Conservation (phyloP, 2,797 vertebrate genomes). For the Anomalospiza imberbis region DNA sequence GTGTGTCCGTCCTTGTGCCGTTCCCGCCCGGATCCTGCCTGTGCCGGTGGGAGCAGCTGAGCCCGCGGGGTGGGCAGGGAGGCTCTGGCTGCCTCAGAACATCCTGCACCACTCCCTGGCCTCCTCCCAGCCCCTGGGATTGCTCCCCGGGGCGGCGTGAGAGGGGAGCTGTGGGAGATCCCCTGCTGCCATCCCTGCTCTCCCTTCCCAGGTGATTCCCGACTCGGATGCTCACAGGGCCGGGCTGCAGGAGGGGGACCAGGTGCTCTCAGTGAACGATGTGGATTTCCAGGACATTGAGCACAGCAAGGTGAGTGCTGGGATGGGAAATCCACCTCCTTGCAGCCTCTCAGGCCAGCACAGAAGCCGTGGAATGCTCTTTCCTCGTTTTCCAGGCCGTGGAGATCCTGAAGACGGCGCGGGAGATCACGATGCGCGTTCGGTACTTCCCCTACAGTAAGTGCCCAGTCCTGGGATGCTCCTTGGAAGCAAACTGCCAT, state of each 20-base stretch:
- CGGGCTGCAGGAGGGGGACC: conserved; percentile 95
- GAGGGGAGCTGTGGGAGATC: not conserved
- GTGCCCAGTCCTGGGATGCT: conserved; percentile 11
- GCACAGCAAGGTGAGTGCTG: conserved; percentile 84
- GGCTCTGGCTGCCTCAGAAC: not conserved
- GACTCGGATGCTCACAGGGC: conserved; percentile 95
- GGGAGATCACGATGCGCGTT: conserved; percentile 95
- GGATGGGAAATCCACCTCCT: not conserved
- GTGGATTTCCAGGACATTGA: conserved; percentile 99
- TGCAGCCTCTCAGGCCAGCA: not conserved
- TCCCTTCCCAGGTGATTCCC: conserved; percentile 85
- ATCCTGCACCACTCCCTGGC: not conserved
- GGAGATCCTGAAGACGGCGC: conserved; percentile 95
- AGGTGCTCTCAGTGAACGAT: conserved; percentile 95
- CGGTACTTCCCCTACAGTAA: conserved; percentile 98
- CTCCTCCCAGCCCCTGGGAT: not conserved
- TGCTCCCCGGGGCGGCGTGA: not conserved
- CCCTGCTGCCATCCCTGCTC: not conserved
- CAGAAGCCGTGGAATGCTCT: not conserved
- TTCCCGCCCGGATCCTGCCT: rapidly evolving
- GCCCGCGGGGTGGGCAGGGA: not conserved
- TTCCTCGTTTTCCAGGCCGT: conserved; percentile 82
- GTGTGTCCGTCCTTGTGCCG: conserved; percentile 55
- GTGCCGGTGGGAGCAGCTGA: not conserved
- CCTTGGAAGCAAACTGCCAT: not conserved